phyloP scores from a whole-genome alignment of 2,797 vertebrate species.

The Calcarius lapponicus region DNA sequence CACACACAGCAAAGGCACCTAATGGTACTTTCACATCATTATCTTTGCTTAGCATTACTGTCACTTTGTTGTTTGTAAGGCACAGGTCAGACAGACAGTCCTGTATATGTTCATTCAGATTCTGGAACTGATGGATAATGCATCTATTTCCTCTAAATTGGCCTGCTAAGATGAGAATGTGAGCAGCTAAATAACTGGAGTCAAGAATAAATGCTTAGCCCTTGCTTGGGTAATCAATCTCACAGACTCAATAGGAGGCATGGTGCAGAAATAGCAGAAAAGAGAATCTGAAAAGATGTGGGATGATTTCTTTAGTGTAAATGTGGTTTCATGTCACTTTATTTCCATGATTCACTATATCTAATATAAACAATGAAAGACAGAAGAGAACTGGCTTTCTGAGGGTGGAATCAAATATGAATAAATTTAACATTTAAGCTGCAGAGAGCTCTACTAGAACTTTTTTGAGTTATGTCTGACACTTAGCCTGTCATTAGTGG shows the following conservation, averaged over 20 bases:
- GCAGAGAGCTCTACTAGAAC: not conserved
- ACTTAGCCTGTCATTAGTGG: not conserved
- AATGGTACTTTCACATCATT: not conserved
- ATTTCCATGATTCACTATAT: slow-evolving; percentile 59
- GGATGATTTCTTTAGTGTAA: slow-evolving; percentile 56
- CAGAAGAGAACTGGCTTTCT: slow-evolving; percentile 17
- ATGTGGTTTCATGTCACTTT: slow-evolving; percentile 59
- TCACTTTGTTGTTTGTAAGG: not conserved
- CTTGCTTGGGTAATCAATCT: slow-evolving; percentile 54
- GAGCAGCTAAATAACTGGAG: slow-evolving; percentile 37
- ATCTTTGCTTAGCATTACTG: not conserved
- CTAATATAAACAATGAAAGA: slow-evolving; percentile 60
- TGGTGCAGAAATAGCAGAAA: slow-evolving; percentile 11
- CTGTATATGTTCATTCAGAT: not conserved
- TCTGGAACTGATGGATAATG: not conserved
- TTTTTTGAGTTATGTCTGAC: not conserved
- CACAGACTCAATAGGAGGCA: slow-evolving; percentile 4
- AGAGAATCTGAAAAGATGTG: slow-evolving; percentile 44
- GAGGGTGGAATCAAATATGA: slow-evolving; percentile 51
- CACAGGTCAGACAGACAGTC: not conserved
- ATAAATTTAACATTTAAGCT: slow-evolving; percentile 47
- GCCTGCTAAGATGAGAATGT: not conserved
- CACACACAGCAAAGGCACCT: not conserved
- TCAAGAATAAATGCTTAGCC: slow-evolving; percentile 19
- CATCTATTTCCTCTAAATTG: slow-evolving; percentile 1